Evolutionary conservation across 2,888 invertebrate genomes (phyloP).

Genomic region (Muschampia plurimacula): DNA sequence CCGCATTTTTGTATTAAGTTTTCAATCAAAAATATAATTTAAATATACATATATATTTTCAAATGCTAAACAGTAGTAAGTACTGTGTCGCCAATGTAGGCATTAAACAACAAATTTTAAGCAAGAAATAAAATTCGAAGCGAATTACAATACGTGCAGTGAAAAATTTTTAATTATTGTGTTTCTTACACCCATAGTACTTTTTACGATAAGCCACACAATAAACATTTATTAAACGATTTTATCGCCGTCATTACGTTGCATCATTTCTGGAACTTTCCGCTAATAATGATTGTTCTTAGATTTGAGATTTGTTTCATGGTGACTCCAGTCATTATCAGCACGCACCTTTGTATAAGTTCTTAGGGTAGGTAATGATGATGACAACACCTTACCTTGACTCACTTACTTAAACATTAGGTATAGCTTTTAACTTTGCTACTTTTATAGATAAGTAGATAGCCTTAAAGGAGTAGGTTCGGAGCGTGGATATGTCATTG

Average conservation of each 20-base stretch:
- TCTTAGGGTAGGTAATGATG: conserved; percentile 1
- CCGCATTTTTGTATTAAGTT: too few relatives aligned
- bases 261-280: conserved; percentile 17
- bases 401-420: not conserved
- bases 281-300: conserved; percentile 13
- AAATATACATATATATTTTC: too few relatives aligned
- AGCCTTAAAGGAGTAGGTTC: too few relatives aligned
- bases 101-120: too few relatives aligned
- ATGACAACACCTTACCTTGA: conserved; percentile 16
- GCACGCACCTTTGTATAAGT: conserved; percentile 16
- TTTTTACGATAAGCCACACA: not conserved
- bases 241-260: conserved; percentile 7
- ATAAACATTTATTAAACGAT: not conserved
- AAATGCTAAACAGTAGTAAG: too few relatives aligned
- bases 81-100: too few relatives aligned
- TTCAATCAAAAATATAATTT: too few relatives aligned
- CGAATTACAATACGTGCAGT: not conserved
- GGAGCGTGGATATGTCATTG: too few relatives aligned
- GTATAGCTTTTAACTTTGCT: not conserved
- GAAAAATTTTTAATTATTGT: not conserved
- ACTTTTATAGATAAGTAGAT: too few relatives aligned
- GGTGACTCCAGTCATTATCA: conserved; percentile 16
- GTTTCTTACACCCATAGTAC: not conserved
- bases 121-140: too few relatives aligned
- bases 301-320: conserved; percentile 22